Evolutionary conservation across 2,113 vertebrate species (phyloP), one percentile per base, ranked within the genome.

Genomic region (Oncorhynchus tshawytscha): DNA sequence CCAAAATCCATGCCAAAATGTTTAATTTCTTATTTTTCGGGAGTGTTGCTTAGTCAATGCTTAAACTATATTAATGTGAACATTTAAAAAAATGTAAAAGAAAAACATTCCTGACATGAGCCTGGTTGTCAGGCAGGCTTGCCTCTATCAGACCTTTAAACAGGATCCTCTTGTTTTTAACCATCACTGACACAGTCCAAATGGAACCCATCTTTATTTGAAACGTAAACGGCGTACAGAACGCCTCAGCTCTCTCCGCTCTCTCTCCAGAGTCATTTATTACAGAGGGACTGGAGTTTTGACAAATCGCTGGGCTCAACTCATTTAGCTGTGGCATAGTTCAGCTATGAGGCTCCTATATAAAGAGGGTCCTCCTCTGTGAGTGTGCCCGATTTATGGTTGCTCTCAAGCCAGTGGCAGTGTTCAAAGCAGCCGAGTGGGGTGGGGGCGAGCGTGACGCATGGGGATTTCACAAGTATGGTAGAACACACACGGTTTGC

Each of bases 261-360:
- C 51, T 54, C 51, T 13, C 51, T 5, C 51, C 16, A 64, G 90
- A 88, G 90, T 98, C 95, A 96, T 96, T 96, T 96, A 96, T 96
- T 95, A 84, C 80, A 72, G 93, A 86, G 89, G 94, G 92, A 94
- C 91, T 91, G 92, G 93, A 93, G 95, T 95, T 89, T 95, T 97
- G 94, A 96, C 95, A 96, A 98, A 98, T 96, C 95, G 96, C 96
- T 96, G 94, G 96, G 94, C 94, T 94, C 95, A 88, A 92, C 94
- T 94, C 96, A 95, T 96, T 94, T 90, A 90, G 94, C 94, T 91
- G 95, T 96, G 95, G 95, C 96, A 98, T 96, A 97, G 96, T 97
- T 96, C 96, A 96, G 95, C 95, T 96, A 98, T 98, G 97, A 97
- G 95, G 94, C 93, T 95, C 92, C 95, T 71, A 94, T 92, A 93